A percentile compares a stretch with the other conserved stretches of the same genome.
Conservation (phyloP, 2,113 vertebrate genomes). For the Morone chrysops region DNA sequence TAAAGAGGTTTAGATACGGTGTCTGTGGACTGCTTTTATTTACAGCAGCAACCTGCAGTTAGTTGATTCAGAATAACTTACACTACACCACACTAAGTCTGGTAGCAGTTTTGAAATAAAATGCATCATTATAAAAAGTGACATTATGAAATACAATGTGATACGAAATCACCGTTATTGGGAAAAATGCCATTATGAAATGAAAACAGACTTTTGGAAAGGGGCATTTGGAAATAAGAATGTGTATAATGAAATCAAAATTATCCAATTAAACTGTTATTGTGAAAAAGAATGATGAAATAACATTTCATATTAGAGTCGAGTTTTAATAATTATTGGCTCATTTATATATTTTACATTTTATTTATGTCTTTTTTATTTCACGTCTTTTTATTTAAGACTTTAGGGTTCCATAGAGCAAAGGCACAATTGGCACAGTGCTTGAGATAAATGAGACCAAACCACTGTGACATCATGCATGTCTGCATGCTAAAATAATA, state of each 20-base stretch:
- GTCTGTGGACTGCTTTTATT: background rate
- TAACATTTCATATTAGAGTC: too few relatives aligned
- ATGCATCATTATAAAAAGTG: background rate
- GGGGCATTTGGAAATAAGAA: background rate
- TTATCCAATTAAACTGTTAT: background rate
- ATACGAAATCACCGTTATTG: too few relatives aligned
- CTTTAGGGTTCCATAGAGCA: conserved; percentile 19
- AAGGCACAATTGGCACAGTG: background rate
- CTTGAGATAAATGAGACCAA: conserved; percentile 28
- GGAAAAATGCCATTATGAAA: background rate
- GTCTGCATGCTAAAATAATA: conserved; percentile 17
- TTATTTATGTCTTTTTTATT: background rate
- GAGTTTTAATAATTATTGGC: background rate
- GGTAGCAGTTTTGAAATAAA: background rate
- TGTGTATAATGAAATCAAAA: background rate
- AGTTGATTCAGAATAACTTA: background rate
- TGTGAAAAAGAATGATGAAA: too few relatives aligned
- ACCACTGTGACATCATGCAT: background rate
- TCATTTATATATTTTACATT: background rate
- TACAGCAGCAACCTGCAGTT: background rate
- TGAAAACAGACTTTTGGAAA: background rate
- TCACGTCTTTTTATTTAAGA: background rate
- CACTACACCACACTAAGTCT: background rate
- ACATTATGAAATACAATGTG: background rate
- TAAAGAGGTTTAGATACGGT: background rate